Evolutionary conservation across 2,113 vertebrate species (phyloP).

Genomic region (Motacilla alba): DNA sequence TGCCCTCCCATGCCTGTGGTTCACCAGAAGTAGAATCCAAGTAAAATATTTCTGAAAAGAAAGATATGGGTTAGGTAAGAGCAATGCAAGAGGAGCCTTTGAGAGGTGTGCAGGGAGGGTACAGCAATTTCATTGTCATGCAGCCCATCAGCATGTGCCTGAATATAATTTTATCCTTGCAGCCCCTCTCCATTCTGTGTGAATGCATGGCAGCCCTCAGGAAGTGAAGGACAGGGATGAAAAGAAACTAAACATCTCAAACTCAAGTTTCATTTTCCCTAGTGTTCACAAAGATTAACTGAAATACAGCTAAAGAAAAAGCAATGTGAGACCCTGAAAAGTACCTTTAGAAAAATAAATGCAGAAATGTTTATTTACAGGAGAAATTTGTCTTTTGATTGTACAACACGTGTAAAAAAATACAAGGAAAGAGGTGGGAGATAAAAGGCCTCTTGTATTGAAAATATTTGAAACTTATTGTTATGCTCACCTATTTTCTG

Average conservation of each 20-base stretch:
- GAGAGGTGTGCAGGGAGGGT: not conserved
- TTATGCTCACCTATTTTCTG: not conserved
- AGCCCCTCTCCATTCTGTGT: not conserved
- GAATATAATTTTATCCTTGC: not conserved
- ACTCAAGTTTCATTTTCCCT: not conserved
- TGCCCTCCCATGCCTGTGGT: not conserved
- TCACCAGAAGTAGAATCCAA: not conserved
- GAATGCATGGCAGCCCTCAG: not conserved
- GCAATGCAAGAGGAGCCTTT: not conserved
- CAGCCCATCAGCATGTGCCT: not conserved
- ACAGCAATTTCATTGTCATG: not conserved
- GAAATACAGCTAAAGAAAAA: not conserved
- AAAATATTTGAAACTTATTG: not conserved
- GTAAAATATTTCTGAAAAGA: not conserved
- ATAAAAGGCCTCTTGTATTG: not conserved
- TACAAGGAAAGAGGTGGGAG: not conserved
- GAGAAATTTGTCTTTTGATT: not conserved
- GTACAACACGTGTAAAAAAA: not conserved
- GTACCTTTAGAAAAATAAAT: not conserved
- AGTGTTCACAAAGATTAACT: not conserved
- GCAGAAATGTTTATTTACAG: not conserved
- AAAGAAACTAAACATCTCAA: not conserved
- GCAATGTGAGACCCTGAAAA: not conserved
- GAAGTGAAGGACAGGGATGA: not conserved
- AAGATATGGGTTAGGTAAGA: not conserved